These are phyloP conservation scores for Phaenicophaeus curvirostris DNA, from an alignment of 2,797 vertebrate species.

Conservation along the genomic window DNA sequence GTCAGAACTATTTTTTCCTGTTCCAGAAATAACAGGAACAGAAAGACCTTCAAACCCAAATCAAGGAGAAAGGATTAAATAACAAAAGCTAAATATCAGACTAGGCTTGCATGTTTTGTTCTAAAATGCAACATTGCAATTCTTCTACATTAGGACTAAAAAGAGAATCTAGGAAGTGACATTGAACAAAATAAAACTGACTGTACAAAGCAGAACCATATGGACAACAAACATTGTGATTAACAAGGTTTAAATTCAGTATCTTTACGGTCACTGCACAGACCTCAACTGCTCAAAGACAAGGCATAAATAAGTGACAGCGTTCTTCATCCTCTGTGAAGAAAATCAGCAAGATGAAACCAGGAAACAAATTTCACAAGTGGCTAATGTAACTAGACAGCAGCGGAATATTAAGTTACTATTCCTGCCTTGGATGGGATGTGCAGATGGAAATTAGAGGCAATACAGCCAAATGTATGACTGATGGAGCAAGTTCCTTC, in stretches of 20 bases:
- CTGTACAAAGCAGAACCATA: conserved; percentile 14
- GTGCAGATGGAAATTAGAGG: background rate
- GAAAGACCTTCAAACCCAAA: background rate
- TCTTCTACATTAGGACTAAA: background rate
- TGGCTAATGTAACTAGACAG: background rate
- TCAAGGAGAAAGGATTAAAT: background rate
- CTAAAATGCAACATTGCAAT: background rate
- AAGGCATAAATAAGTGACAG: background rate
- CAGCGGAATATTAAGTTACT: background rate
- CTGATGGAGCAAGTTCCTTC: background rate
- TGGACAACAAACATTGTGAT: background rate
- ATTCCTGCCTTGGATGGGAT: background rate
- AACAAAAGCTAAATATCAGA: background rate
- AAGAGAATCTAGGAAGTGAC: background rate
- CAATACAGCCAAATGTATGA: background rate
- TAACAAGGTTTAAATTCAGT: conserved; percentile 34
- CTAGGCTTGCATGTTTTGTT: background rate
- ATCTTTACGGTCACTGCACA: conserved; percentile 8
- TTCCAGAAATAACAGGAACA: background rate
- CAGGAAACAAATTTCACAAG: background rate
- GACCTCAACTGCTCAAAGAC: background rate
- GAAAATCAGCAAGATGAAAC: background rate
- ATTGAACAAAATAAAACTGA: background rate
- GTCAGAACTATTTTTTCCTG: background rate
- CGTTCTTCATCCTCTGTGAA: background rate